Conservation (phyloP, 2,113 vertebrate species). For the Symphodus melops region DNA sequence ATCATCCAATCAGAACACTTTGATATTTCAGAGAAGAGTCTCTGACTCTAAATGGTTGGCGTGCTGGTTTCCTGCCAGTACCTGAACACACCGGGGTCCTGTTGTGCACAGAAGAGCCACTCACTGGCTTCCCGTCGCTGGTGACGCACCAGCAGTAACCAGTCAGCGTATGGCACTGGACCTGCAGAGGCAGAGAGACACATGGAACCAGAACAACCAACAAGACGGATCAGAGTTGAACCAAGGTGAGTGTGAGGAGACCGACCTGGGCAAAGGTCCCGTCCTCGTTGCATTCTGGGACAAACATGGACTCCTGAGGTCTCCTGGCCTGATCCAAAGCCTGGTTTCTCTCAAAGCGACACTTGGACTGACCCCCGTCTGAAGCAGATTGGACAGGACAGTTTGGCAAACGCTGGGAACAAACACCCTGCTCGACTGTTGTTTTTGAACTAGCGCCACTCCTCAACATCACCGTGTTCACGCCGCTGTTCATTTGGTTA, state of each 20-base stretch:
- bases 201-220: background rate
- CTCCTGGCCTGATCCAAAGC: slow-evolving; percentile 92
- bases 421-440: slow-evolving; percentile 6
- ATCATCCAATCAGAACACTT: background rate
- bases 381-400: slow-evolving; percentile 35
- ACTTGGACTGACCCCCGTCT: slow-evolving; percentile 95
- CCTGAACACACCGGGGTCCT: slow-evolving; percentile 99
- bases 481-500: background rate
- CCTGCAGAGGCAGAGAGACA: slow-evolving; percentile 80
- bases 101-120: slow-evolving; percentile 98
- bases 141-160: slow-evolving; percentile 99
- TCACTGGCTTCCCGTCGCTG: slow-evolving; percentile 95
- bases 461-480: slow-evolving; percentile 30
- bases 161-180: slow-evolving; percentile 98
- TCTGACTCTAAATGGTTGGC: slow-evolving; percentile 7
- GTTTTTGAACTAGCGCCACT: background rate
- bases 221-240: slow-evolving; percentile 2
- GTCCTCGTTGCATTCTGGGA: slow-evolving; percentile 96
- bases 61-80: slow-evolving; percentile 78
- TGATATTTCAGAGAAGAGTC: background rate
- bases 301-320: slow-evolving; percentile 95
- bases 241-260: background rate
- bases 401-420: background rate
- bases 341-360: slow-evolving; percentile 90
- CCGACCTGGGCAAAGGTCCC: slow-evolving; percentile 96